Evolutionary conservation across 2,797 vertebrate species (phyloP).

Genomic region (Myotis daubentonii): DNA sequence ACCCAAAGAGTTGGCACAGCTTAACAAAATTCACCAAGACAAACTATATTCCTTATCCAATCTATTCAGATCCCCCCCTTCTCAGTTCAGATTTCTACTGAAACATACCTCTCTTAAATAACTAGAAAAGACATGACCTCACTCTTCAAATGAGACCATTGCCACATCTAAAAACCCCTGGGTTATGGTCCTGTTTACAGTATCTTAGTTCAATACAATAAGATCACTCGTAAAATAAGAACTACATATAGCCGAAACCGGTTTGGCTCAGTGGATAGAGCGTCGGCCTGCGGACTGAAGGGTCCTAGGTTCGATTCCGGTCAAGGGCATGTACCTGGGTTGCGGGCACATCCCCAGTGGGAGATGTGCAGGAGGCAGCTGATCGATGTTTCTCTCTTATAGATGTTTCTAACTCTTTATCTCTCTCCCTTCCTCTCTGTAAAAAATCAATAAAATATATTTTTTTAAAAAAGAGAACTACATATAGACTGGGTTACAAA

Average conservation of each 20-base stretch:
- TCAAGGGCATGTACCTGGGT: no score
- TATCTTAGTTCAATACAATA: conserved; percentile 25
- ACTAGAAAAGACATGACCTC: not conserved
- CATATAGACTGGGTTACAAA: not conserved
- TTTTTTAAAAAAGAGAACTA: no score
- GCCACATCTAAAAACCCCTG: not conserved
- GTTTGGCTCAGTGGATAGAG: no score
- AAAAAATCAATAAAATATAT: no score
- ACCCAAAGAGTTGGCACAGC: not conserved
- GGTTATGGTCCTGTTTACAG: not conserved
- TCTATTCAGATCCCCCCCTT: not conserved
- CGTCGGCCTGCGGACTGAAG: no score
- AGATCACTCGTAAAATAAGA: conserved; percentile 32
- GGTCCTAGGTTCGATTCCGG: no score
- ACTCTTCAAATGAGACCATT: conserved; percentile 7
- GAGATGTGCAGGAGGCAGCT: no score
- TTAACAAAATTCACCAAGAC: conserved; percentile 50
- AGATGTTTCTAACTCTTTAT: no score
- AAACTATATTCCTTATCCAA: not conserved
- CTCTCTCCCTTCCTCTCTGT: no score
- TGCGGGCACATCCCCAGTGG: no score
- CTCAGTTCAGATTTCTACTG: not conserved
- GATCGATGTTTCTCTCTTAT: no score
- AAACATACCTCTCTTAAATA: not conserved
- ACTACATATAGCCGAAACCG: not conserved